Evolutionary conservation across 2,113 vertebrate genomes (phyloP), one percentile per base, ranked within the genome.

Genomic region (Rhineura floridana): DNA sequence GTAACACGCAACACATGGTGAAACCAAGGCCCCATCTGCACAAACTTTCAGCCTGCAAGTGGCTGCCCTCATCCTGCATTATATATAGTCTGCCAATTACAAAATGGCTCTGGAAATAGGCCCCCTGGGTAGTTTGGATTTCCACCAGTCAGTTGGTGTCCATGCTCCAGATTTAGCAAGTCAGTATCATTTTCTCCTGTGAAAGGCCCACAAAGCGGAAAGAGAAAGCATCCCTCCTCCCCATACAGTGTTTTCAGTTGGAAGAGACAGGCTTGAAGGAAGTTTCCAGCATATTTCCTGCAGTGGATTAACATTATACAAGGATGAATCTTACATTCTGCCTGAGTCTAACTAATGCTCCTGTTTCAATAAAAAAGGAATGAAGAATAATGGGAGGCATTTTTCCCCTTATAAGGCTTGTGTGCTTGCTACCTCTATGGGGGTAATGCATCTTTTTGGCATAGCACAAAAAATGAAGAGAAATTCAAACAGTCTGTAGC

Each of bases 401-500:
- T 87, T 85, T 88, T 93, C 59, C 42, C 62, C 75, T 65, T 87
- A 33, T 19, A 86, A 90, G 83, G 91, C 48, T 50, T 42, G 63
- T 3, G 52, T 25, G 30, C 86, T 63, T 21, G 2, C 42, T 65
- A 25, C n/a, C 86, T 93, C 87, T 90, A 76, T 75, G 89, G 90
- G 84, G 75, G 48, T 75, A 89, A 86, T 63, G 39, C 50, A 65
- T 91, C 84, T 72, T 88, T 78, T 59, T 93, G 83, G 87, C 78
- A 81, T 1, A 25, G 44, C 70, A 89, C 30, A 44, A 90, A 83
- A 90, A 91, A 89, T 55, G 17, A 36, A 59, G 69, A 81, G 7
- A 30, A 91, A 87, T 91, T 82, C 75, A 67, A 90, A 75, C 67
- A 89, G 62, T 79, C 44, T 50, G 28, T n/a, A 28, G 86, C 42